phyloP scores from a whole-genome alignment of 2,888 invertebrate species.

The Crematogaster levior region DNA sequence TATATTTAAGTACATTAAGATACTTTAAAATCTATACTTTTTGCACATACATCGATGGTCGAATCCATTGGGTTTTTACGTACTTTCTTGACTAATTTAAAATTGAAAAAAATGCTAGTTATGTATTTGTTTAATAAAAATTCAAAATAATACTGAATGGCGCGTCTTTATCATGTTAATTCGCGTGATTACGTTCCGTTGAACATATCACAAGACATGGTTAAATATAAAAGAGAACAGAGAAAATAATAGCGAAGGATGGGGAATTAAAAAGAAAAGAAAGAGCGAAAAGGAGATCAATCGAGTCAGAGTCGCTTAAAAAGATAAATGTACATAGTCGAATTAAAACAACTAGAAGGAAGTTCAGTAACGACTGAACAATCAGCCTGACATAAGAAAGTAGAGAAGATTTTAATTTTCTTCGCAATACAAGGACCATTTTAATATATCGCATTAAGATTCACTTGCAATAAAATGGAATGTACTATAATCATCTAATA shows the following conservation, averaged over 20 bases:
- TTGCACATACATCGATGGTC: background rate
- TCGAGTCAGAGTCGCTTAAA: conserved; percentile 25
- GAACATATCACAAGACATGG: background rate
- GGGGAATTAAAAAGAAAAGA: background rate
- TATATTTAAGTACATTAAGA: background rate
- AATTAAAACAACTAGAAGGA: conserved; percentile 5
- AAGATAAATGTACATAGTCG: conserved; percentile 17
- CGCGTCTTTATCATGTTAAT: conserved; percentile 1
- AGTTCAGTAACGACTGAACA: background rate
- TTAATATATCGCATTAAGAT: conserved; percentile 1
- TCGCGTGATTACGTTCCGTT: background rate
- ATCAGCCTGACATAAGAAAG: background rate
- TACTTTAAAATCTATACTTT: background rate
- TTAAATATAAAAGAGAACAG: background rate
- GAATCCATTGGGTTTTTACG: background rate
- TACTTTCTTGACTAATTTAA: background rate
- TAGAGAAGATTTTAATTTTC: background rate
- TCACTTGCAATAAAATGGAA: background rate
- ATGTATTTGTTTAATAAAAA: background rate
- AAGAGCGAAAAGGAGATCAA: conserved; percentile 13
- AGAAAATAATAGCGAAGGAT: background rate
- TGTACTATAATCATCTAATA: background rate
- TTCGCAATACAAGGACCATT: background rate
- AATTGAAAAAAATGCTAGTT: background rate
- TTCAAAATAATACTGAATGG: background rate